Percentiles rank a stretch among this genome's conserved stretches.
Conservation (phyloP, 2,797 vertebrate genomes). For the Sitta carolinensis region DNA sequence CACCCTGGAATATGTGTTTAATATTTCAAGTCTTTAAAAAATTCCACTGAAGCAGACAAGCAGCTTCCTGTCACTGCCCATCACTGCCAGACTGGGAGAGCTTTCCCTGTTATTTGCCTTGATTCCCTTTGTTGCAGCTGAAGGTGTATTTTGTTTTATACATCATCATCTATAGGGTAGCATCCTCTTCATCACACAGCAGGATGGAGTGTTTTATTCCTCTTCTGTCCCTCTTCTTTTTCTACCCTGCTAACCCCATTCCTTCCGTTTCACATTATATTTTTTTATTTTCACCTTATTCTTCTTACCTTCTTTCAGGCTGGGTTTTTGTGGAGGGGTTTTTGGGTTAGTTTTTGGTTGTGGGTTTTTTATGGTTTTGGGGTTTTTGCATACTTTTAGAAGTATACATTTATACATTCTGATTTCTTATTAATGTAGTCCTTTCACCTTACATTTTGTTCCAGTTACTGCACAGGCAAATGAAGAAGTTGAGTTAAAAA, state of each 20-base stretch:
- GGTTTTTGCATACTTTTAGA: background rate
- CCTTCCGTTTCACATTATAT: background rate
- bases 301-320: background rate
- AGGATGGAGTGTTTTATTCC: background rate
- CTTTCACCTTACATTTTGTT: background rate
- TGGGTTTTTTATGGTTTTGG: too few relatives aligned
- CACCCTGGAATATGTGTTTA: background rate
- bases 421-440: background rate
- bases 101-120: background rate
- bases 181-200: background rate
- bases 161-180: background rate
- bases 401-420: background rate
- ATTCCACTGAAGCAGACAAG: background rate
- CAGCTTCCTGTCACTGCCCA: background rate
- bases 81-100: background rate
- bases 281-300: background rate
- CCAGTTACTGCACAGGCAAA: background rate
- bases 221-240: background rate
- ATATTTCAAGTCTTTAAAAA: background rate
- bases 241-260: background rate
- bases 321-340: rapidly evolving
- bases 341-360: background rate
- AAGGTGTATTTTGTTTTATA: background rate
- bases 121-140: background rate
- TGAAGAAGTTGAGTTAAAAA: background rate